phyloP scores from a whole-genome alignment of 2,113 vertebrate species.

The Corynorhinus townsendii region DNA sequence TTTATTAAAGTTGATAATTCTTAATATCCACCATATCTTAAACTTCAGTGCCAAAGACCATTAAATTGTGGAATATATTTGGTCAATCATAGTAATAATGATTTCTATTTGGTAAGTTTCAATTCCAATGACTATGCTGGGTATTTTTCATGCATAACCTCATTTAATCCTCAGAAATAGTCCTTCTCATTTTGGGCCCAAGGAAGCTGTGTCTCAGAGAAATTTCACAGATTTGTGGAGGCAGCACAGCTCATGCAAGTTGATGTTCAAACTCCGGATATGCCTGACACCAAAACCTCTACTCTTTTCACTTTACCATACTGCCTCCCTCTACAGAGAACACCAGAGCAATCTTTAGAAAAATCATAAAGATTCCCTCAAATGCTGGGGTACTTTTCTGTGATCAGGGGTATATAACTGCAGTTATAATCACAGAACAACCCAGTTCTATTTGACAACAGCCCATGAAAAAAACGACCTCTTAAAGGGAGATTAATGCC shows the following conservation, averaged over 20 bases:
- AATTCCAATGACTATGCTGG: neutral
- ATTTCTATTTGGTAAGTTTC: neutral
- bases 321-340: neutral
- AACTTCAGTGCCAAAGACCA: neutral
- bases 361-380: neutral
- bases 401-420: constrained; percentile 23
- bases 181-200: neutral
- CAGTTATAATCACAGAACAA: constrained; percentile 9
- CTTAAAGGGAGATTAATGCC: constrained; percentile 57
- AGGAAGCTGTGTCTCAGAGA: neutral
- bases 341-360: neutral
- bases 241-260: neutral
- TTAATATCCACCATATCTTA: neutral
- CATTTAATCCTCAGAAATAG: neutral
- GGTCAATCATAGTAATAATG: neutral
- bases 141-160: neutral
- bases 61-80: neutral
- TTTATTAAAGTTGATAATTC: neutral
- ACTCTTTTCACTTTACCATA: neutral
- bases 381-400: neutral
- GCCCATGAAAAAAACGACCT: constrained; percentile 43
- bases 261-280: neutral
- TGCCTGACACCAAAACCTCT: neutral
- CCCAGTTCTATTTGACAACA: constrained; percentile 39
- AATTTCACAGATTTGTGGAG: neutral